phyloP scores from a whole-genome alignment of 1,140 invertebrate genomes.

The Drosophila rufa region DNA sequence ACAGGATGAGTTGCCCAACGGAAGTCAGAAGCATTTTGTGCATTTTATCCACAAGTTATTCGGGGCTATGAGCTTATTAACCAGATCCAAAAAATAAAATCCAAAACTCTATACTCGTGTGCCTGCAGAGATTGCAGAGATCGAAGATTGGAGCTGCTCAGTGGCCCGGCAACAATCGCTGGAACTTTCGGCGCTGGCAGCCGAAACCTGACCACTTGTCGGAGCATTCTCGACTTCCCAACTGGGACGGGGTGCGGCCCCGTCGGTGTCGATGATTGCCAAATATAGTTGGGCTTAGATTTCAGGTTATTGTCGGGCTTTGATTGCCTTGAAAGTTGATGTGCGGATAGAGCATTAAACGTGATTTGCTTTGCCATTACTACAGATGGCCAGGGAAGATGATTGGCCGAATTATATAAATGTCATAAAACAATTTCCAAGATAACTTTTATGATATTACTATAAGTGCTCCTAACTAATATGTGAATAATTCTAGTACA shows the following conservation, averaged over 20 bases:
- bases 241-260: conserved; percentile 49
- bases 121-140: conserved; percentile 22
- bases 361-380: conserved; percentile 11
- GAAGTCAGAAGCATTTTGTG: conserved; percentile 62
- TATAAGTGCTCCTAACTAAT: no score
- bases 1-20: conserved; percentile 60
- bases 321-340: conserved; percentile 32
- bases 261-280: conserved; percentile 32
- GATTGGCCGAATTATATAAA: conserved; percentile 10
- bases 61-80: conserved; percentile 31
- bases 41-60: conserved; percentile 44
- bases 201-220: conserved; percentile 46
- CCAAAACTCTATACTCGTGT: conserved; percentile 65
- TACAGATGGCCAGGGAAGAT: conserved; percentile 16
- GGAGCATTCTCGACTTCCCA: conserved; percentile 36
- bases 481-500: no score
- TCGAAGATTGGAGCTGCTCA: conserved; percentile 37
- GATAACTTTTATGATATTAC: no score
- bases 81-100: conserved; percentile 26
- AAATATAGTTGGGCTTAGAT: conserved; percentile 50
- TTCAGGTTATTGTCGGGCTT: conserved; percentile 37
- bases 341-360: conserved; percentile 18
- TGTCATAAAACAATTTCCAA: not conserved
- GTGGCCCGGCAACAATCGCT: conserved; percentile 54
- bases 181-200: conserved; percentile 20